phyloP scores from a whole-genome alignment of 2,113 vertebrate species.

The Hyla sarda region DNA sequence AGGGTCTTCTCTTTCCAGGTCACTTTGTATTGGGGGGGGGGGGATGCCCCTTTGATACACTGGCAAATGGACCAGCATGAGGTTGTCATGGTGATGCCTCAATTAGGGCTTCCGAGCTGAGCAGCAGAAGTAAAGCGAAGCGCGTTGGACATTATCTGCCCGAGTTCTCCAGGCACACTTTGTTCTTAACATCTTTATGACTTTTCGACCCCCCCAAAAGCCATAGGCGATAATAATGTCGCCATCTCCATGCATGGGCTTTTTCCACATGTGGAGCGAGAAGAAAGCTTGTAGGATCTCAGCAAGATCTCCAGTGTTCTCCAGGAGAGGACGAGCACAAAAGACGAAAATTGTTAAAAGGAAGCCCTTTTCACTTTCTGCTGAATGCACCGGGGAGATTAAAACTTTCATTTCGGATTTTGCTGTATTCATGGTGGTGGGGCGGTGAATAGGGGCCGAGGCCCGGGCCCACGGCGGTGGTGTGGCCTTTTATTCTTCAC shows the following conservation, averaged over 20 bases:
- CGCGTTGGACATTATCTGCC: conserved; percentile 17
- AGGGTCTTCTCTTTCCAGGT: background rate
- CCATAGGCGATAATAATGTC: background rate
- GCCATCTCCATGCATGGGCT: conserved; percentile 52
- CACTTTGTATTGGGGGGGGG: background rate
- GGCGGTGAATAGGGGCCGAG: conserved; percentile 75
- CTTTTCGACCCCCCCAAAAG: background rate
- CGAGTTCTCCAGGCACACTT: conserved; percentile 2
- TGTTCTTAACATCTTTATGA: conserved; percentile 26
- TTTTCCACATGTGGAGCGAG: conserved; percentile 76
- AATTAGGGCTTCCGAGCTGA: background rate
- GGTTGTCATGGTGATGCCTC: conserved; percentile 8
- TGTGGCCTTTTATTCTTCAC: conserved; percentile 79
- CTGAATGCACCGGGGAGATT: conserved; percentile 85
- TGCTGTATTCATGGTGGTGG: conserved; percentile 82
- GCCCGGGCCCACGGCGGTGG: conserved; percentile 75
- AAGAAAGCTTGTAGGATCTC: conserved; percentile 42
- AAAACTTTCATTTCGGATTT: conserved; percentile 87
- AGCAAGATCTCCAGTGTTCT: conserved; percentile 82
- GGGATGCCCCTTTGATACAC: background rate
- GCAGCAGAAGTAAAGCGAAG: conserved; percentile 30
- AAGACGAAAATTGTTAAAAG: conserved; percentile 85
- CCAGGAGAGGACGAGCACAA: conserved; percentile 78
- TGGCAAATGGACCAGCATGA: background rate
- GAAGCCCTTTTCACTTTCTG: conserved; percentile 82